Base-by-base conservation (phyloP, 2,888 invertebrate genomes). In the Diabrotica balteata region DNA sequence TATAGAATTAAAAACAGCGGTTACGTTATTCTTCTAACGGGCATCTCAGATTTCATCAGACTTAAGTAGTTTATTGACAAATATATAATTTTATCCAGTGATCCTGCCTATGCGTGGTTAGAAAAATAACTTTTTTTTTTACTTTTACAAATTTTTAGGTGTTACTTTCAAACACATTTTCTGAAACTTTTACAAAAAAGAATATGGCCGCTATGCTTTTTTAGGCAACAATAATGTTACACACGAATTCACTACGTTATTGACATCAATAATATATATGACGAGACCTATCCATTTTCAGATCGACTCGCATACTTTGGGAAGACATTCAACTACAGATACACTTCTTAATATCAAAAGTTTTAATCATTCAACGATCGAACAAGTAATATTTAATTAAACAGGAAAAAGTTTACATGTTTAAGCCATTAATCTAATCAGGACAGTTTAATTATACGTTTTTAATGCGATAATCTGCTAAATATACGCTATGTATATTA, bases 271-370 rank as follows among this genome's bases (percentile, higher is more conserved):
- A 73, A 69, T 70, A 73, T 32, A 32, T 71, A 73, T 71, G 70
- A 73, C 71, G 73, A 64, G 69, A 71, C 74, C 72, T 71, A 68
- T 63, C 68, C 63, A 75, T 73, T 75, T 75, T 74, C 72, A 72
- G 67, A 77, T 79, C 76, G 79, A 76, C 79, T 78, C 78, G 73
- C 78, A 78, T 78, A 79, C 73, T 76, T 75, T 76, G 79, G 82
- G 82, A 82, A 82, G 82, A 82, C 82, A 77, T 80, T 79, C 71
- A 82, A 82, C 81, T 80, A 81, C 81, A 80, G 72, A 75, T 73
- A 74, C 51, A 68, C 22, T 11, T 58, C 65, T 57, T 50, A 49
- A 54, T 60, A 45, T 32, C 53, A 61, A 60, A 45, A 57, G 43
- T 9, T 10, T 7, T 45, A 57, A 57, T 45, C 44, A 17, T 9